Conservation (phyloP, 2,113 vertebrate species). For the Epinephelus cyanopodus region DNA sequence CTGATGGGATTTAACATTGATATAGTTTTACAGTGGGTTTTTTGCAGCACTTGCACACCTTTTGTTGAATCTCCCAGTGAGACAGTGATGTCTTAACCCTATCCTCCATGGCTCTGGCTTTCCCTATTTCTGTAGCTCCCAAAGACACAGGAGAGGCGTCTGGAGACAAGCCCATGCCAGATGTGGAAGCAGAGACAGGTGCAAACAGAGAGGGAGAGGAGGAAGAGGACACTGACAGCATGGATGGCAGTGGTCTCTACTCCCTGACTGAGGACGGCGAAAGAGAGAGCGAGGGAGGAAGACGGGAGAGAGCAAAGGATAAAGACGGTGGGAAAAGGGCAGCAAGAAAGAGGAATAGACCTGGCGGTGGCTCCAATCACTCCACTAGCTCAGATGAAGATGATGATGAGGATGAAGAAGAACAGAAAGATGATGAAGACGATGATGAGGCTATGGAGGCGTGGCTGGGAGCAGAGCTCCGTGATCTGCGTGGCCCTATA, state of each 20-base stretch:
- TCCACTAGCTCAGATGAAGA: slow-evolving; percentile 87
- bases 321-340: slow-evolving; percentile 68
- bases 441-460: slow-evolving; percentile 92
- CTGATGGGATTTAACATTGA: neutral
- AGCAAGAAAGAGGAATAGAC: slow-evolving; percentile 82
- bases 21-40: neutral
- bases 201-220: slow-evolving; percentile 67
- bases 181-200: slow-evolving; percentile 57
- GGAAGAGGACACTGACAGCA: slow-evolving; percentile 95
- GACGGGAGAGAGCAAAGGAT: slow-evolving; percentile 65
- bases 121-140: slow-evolving; percentile 56
- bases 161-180: slow-evolving; percentile 69
- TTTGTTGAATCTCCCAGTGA: slow-evolving; percentile 18
- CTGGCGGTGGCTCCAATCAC: slow-evolving; percentile 74
- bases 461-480: slow-evolving; percentile 92
- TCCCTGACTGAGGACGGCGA: slow-evolving; percentile 91
- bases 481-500: slow-evolving; percentile 85
- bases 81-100: slow-evolving; percentile 6
- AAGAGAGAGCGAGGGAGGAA: slow-evolving; percentile 75
- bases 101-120: slow-evolving; percentile 4
- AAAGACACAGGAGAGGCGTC: slow-evolving; percentile 70
- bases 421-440: slow-evolving; percentile 78
- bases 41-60: neutral
- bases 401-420: slow-evolving; percentile 87
- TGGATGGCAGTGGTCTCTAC: slow-evolving; percentile 94